Evolutionary conservation across 2,113 vertebrate species (phyloP), one percentile per base, ranked within the genome.

Genomic region (Bos indicus): DNA sequence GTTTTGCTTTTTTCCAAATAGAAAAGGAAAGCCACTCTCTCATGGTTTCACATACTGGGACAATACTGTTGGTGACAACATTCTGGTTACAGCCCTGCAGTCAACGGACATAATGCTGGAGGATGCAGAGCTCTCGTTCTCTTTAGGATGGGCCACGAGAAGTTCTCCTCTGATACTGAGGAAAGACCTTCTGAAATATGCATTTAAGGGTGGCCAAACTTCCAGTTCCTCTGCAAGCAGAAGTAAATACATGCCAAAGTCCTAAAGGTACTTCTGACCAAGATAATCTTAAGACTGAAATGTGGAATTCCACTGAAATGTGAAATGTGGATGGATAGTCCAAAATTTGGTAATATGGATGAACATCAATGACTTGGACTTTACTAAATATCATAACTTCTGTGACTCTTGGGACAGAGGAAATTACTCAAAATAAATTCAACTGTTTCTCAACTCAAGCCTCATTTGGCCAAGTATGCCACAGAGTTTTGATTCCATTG

Each of bases 251-350:
- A 19, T 26, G 1, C 52, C 84, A 87, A 80, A 88, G 12, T 93
- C 40, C 52, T 84, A 95, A 96, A 94, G n/a, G 88, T 95, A 85
- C 46, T 90, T 36, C 33, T 80, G 52, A 96, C 33, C 71, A 90
- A 94, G 54, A 95, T 71, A 87, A 90, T 92, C 62, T 88, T 84
- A 92, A 92, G 23, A 71, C 7, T 62, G 36, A 95, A 82, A 81
- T 10, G 14, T 30, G 52, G 16, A 71, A 40, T 71, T 40, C 67
- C n/a, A 71, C n/a, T 40, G 67, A 74, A 40, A 40, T 71, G 19
- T 78, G 43, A 95, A 82, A 87, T 13, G 9, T 30, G 52, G 21
- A 74, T 74, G 67, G 19, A 80, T 14, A 74, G 90, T 48, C 51
- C 54, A 84, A 93, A 91, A 84, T 62, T 77, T 84, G 83, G 59